Evolutionary conservation across 2,888 invertebrate genomes (phyloP).

Genomic region (Cryptocheilus praepositus): DNA sequence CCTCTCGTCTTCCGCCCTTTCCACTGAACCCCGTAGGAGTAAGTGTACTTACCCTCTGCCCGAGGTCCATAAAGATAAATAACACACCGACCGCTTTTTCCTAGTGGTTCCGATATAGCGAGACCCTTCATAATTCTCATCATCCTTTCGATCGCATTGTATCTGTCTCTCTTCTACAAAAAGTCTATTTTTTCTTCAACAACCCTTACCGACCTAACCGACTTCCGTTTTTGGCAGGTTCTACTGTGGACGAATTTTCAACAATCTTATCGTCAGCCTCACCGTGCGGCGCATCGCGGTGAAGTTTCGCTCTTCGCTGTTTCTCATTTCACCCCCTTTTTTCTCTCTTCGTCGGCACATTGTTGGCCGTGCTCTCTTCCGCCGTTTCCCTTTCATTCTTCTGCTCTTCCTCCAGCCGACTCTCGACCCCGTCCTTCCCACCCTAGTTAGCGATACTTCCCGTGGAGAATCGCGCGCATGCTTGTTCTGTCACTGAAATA

Average conservation of each 20-base stretch:
- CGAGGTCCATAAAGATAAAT: conserved; percentile 75
- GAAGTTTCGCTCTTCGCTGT: background rate
- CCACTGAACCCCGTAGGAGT: conserved; percentile 50
- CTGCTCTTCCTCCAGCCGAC: conserved; percentile 24
- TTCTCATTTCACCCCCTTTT: conserved; percentile 13
- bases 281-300: too few relatives aligned
- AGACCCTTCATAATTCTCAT: conserved; percentile 39
- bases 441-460: conserved; percentile 72
- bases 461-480: conserved; percentile 72
- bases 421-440: conserved; percentile 61
- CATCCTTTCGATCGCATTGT: conserved; percentile 19
- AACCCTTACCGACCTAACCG: too few relatives aligned
- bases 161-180: background rate
- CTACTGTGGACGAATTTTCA: too few relatives aligned
- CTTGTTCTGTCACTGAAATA: conserved; percentile 73
- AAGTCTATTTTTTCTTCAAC: too few relatives aligned
- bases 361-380: conserved; percentile 9
- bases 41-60: conserved; percentile 75
- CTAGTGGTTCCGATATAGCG: conserved; percentile 48
- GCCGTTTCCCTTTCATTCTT: conserved; percentile 16
- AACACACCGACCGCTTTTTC: conserved; percentile 59
- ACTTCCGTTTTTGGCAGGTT: too few relatives aligned
- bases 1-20: conserved; percentile 43
- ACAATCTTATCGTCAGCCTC: too few relatives aligned
- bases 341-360: conserved; percentile 6